Base-by-base conservation (phyloP, 2,113 vertebrate genomes). In the Butastur rufipennis region DNA sequence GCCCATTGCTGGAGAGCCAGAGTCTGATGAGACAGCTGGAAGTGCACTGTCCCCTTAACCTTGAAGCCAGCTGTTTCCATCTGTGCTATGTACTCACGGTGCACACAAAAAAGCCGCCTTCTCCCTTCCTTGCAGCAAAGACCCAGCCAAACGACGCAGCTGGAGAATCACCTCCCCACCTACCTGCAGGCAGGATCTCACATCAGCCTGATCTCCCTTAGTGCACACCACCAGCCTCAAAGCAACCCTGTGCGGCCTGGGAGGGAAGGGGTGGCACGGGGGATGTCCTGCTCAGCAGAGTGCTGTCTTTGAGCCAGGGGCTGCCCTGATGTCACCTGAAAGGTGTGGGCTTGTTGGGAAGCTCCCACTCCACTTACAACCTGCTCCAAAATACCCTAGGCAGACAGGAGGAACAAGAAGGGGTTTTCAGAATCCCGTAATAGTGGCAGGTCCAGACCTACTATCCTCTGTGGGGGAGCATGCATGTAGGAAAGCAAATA, bases 391-490 rank as follows among this genome's bases (percentile, higher is more conserved):
- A 47, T 2, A 40, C 5, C n/a, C 22, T 0, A 0, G 42, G 17
- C 0, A 1, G 73, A 38, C 53, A 40, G 22, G 7, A 36, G 45
- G 74, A 66, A 83, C 6, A 36, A 23, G 11, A 31, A 67, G 26
- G 42, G 45, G 10, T 13, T 23, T 90, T 56, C 63, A 88, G 58
- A 78, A 48, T 11, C 43, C 63, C 8, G 0, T 17, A 38, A 32
- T 5, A 0, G 0, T 3, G 26, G 42, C 45, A 45, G 5, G 32
- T 6, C 32, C 86, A 71, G 42, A 52, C 8, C 29, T 61, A 0
- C 48, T 38, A 12, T 16, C 17, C 38, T 34, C 50, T 47, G 15
- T 0, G 11, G 4, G 11, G 42, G 16, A 53, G 16, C 5, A 10
- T 3, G 13, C 8, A 25, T 9, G 9, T 2, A 25, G 25, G n/a